These are phyloP conservation scores for Octonoba sinensis DNA, from an alignment of 2,888 invertebrate genomes.

Conservation along the genomic window DNA sequence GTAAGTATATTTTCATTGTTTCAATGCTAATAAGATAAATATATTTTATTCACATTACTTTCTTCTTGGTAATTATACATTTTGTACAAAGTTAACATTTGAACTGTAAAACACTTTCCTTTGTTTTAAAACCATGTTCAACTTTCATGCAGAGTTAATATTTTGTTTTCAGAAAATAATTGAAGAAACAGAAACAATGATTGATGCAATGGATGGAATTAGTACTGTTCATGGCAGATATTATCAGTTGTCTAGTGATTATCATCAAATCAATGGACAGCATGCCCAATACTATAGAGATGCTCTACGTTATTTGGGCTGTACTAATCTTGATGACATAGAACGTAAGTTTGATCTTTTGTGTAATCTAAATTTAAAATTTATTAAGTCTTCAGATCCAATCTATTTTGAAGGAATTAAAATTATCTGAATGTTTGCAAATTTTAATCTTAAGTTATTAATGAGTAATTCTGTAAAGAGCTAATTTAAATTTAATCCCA, in stretches of 20 bases:
- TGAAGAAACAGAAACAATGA: slow-evolving; percentile 84
- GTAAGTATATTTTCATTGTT: slow-evolving; percentile 60
- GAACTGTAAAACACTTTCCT: neutral
- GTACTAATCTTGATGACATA: slow-evolving; percentile 80
- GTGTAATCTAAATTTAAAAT: too few species aligned
- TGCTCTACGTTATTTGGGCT: slow-evolving; percentile 84
- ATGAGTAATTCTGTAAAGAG: too few species aligned
- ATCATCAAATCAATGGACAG: slow-evolving; percentile 86
- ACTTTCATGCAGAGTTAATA: neutral
- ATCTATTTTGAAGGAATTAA: too few species aligned
- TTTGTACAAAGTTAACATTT: too few species aligned
- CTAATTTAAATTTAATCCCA: too few species aligned
- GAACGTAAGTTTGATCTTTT: slow-evolving; percentile 69
- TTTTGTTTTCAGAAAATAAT: slow-evolving; percentile 76
- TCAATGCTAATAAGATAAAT: too few species aligned
- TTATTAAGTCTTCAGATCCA: too few species aligned
- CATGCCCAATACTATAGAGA: slow-evolving; percentile 96
- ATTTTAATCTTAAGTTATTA: too few species aligned
- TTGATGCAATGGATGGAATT: slow-evolving; percentile 92
- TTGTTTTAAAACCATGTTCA: too few species aligned
- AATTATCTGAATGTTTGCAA: too few species aligned
- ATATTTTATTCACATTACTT: too few species aligned
- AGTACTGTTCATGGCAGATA: slow-evolving; percentile 94
- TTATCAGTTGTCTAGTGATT: slow-evolving; percentile 91
- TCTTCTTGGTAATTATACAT: too few species aligned